These are phyloP conservation scores for Oxystoma pomonae DNA, from an alignment of 2,888 invertebrate genomes.

Conservation along the genomic window DNA sequence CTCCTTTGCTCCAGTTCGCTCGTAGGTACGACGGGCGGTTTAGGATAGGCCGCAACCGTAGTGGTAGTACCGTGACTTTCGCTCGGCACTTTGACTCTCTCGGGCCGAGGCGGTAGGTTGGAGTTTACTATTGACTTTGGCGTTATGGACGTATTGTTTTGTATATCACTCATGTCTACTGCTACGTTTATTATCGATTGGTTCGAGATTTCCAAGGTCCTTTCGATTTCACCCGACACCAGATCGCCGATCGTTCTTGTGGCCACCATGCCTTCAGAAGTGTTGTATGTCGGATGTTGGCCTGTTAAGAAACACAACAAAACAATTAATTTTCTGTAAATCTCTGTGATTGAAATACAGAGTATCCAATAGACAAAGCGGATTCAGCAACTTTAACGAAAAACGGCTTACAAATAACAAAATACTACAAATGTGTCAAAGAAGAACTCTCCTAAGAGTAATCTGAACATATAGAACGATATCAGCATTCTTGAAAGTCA, in stretches of 20 bases:
- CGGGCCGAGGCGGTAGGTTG: slow-evolving; percentile 56
- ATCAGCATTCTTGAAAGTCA: too few relatives aligned
- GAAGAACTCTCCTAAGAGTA: too few relatives aligned
- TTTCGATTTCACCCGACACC: slow-evolving; percentile 84
- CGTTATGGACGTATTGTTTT: slow-evolving; percentile 42
- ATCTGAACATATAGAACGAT: too few relatives aligned
- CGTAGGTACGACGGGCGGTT: slow-evolving; percentile 45
- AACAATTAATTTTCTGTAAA: too few relatives aligned
- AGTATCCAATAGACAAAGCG: too few relatives aligned
- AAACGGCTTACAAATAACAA: too few relatives aligned
- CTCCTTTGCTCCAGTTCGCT: not conserved
- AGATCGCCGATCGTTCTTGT: slow-evolving; percentile 81
- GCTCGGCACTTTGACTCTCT: slow-evolving; percentile 45
- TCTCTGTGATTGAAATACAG: too few relatives aligned
- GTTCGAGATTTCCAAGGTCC: slow-evolving; percentile 83
- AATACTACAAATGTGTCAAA: too few relatives aligned
- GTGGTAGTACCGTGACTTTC: too few relatives aligned
- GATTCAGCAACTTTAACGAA: too few relatives aligned
- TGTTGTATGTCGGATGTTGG: slow-evolving; percentile 45
- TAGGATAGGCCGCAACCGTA: too few relatives aligned
- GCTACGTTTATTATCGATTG: slow-evolving; percentile 85
- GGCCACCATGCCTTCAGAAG: slow-evolving; percentile 48
- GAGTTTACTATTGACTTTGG: slow-evolving; percentile 53
- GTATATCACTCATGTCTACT: slow-evolving; percentile 77
- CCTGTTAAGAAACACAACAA: too few relatives aligned